Conservation (phyloP, 2,113 vertebrate genomes). For the Chitala chitala region DNA sequence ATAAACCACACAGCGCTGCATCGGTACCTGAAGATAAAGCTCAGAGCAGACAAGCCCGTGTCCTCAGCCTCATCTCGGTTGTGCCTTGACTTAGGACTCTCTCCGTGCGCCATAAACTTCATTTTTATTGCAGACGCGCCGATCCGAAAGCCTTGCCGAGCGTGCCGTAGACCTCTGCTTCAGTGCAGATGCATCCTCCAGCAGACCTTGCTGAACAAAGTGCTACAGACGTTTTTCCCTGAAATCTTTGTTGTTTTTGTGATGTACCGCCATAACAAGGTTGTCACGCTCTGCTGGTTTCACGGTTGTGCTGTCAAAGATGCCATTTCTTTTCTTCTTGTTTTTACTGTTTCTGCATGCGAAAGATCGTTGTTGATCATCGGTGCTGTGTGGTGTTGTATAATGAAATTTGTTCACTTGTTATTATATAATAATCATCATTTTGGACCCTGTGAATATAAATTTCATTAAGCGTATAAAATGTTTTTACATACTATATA, state of each 20-base stretch:
- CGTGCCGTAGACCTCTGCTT: background rate
- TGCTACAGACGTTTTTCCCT: no score
- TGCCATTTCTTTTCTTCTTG: background rate
- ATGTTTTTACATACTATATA: no score
- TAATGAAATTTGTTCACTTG: background rate
- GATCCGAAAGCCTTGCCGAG: background rate
- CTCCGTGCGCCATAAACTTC: no score
- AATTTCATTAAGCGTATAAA: background rate
- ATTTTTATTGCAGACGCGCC: background rate
- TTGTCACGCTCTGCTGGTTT: background rate
- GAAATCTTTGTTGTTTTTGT: background rate
- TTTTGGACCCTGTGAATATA: background rate
- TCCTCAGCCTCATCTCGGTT: no score
- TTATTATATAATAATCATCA: background rate
- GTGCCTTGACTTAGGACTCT: no score
- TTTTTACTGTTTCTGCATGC: background rate
- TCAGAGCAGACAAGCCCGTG: no score
- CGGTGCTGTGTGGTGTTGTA: background rate
- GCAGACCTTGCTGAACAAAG: no score
- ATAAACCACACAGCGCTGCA: no score
- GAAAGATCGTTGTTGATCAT: background rate
- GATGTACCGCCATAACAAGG: background rate
- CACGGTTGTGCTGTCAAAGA: no score
- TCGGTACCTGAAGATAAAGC: no score
- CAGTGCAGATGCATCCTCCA: no score